Conservation (phyloP, 2,797 vertebrate species). For the Diplodus sargus region DNA sequence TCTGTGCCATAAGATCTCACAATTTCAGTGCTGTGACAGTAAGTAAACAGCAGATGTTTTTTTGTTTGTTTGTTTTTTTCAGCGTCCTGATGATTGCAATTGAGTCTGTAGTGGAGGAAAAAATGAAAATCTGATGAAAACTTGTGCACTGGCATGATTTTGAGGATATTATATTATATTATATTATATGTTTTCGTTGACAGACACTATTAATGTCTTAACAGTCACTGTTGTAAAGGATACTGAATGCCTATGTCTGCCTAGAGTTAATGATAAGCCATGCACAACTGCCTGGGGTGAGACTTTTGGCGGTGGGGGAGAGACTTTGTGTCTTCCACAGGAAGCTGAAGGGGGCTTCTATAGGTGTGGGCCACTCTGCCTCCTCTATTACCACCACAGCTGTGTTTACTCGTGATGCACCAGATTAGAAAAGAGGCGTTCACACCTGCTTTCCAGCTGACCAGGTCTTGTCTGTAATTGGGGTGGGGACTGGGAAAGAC, state of each 20-base stretch:
- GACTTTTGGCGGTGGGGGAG: neutral
- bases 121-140: neutral
- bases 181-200: neutral
- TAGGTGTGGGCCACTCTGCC: neutral
- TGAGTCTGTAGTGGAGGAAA: neutral
- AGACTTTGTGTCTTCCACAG: neutral
- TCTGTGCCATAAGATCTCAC: neutral
- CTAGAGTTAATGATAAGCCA: neutral
- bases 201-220: neutral
- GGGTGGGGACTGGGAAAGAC: slow-evolving; percentile 76
- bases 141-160: no score
- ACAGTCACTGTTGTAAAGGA: neutral
- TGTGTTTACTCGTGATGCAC: slow-evolving; percentile 51
- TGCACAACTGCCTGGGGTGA: neutral
- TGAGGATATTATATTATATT: neutral
- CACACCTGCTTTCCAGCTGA: slow-evolving; percentile 88
- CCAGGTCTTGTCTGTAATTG: slow-evolving; percentile 76
- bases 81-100: neutral
- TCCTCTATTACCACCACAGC: slow-evolving; percentile 23
- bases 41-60: neutral
- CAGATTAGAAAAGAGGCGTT: slow-evolving; percentile 47
- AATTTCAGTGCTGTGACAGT: neutral
- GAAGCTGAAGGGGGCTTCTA: neutral
- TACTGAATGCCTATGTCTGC: neutral
- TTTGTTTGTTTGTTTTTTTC: no score